Conservation (phyloP, 2,797 vertebrate species). For the Falco novaeseelandiae region DNA sequence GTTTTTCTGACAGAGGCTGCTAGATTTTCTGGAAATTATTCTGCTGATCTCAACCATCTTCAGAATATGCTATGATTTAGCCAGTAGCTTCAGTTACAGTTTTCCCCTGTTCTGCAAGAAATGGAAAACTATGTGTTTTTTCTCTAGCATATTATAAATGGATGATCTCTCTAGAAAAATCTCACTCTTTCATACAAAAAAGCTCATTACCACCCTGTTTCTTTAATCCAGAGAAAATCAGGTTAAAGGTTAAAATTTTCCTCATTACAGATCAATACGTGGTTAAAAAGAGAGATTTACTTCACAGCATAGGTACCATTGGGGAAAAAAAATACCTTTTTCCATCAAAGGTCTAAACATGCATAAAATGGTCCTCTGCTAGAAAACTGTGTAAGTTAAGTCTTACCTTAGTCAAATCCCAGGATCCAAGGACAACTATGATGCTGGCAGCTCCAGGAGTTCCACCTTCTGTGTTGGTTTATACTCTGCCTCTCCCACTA, state of each 20-base stretch:
- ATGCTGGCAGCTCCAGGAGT: background rate
- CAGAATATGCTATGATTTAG: background rate
- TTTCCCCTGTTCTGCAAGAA: background rate
- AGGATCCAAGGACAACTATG: background rate
- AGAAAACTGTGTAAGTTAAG: background rate
- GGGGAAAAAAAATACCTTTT: background rate
- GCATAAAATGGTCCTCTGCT: background rate
- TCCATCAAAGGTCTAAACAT: background rate
- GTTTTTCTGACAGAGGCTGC: background rate
- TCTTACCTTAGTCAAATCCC: background rate
- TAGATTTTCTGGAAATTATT: background rate
- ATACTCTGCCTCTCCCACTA: background rate
- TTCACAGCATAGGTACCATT: background rate
- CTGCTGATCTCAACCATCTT: background rate
- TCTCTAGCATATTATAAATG: background rate
- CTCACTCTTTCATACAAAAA: background rate
- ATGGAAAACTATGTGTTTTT: background rate
- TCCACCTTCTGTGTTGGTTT: background rate
- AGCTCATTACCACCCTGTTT: background rate
- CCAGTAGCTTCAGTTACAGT: background rate
- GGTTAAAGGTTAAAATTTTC: background rate
- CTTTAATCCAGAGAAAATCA: background rate
- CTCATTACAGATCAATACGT: background rate
- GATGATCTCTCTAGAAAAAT: background rate
- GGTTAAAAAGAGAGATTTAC: background rate